A percentile compares a stretch with the other conserved stretches of the same genome.
Conservation (phyloP, 1,140 invertebrate species). For the Centruroides vittatus region DNA sequence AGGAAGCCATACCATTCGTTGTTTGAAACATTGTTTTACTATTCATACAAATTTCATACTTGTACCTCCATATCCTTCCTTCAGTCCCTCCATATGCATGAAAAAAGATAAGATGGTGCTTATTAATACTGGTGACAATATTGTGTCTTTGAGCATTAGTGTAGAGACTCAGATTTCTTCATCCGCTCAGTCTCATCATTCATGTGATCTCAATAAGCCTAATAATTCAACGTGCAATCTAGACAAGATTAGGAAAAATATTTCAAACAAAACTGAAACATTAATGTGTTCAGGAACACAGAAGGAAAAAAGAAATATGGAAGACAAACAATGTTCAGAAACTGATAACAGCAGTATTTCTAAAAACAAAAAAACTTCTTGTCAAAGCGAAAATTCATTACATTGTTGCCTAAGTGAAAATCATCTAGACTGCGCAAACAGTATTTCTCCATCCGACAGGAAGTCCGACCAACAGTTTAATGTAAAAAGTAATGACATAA, state of each 20-base stretch:
- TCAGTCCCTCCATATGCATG: conserved; percentile 42
- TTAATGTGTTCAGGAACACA: conserved; percentile 11
- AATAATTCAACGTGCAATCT: too few species aligned
- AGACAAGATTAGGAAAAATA: too few species aligned
- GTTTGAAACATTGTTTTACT: conserved; percentile 48
- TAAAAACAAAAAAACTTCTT: too few species aligned
- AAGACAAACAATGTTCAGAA: too few species aligned
- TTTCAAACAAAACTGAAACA: too few species aligned
- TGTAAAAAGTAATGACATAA: too few species aligned
- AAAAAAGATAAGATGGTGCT: conserved; percentile 47
- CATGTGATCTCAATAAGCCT: too few species aligned
- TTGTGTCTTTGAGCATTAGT: conserved; percentile 38
- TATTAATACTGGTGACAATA: conserved; percentile 53
- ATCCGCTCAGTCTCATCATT: not conserved
- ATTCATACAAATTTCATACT: conserved; percentile 52
- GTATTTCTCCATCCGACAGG: too few species aligned
- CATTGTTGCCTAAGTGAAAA: conserved; percentile 16
- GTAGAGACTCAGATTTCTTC: not conserved
- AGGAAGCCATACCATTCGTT: conserved; percentile 25
- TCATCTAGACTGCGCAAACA: too few species aligned
- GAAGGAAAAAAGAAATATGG: conserved; percentile 30
- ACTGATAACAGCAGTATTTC: too few species aligned
- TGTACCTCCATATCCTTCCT: conserved; percentile 48
- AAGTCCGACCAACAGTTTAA: too few species aligned
- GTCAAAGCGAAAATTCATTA: conserved; percentile 20